phyloP scores from a whole-genome alignment of 2,888 invertebrate species.

The Mimas tiliae region DNA sequence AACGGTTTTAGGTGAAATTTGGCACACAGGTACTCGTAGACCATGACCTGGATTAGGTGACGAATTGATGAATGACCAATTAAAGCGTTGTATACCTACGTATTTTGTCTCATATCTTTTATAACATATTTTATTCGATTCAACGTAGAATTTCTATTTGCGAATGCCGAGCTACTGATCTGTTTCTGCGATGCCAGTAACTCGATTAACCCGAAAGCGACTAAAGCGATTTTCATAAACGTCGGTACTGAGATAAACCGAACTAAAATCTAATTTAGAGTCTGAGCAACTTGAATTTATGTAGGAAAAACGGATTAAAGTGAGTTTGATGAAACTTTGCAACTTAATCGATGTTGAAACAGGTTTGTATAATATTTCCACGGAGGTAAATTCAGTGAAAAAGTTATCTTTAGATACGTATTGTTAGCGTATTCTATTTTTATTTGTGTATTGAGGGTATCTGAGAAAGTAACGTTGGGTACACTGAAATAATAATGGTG shows the following conservation, averaged over 20 bases:
- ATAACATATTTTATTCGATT: background rate
- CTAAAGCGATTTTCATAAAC: constrained; percentile 18
- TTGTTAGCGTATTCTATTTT: background rate
- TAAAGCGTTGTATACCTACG: too few species aligned
- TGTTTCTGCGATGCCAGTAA: constrained; percentile 1
- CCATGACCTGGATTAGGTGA: too few species aligned
- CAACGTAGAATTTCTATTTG: background rate
- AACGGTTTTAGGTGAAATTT: too few species aligned
- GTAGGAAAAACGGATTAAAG: background rate
- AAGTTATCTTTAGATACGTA: background rate
- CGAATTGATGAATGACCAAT: too few species aligned
- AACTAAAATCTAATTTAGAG: constrained; percentile 16
- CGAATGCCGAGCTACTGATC: background rate
- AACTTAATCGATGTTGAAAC: background rate
- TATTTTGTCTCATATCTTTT: background rate
- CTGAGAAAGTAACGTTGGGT: too few species aligned
- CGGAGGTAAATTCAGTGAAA: background rate
- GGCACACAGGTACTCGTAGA: too few species aligned
- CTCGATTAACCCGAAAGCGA: constrained; percentile 15
- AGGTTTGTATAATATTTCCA: background rate
- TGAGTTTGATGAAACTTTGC: constrained; percentile 10
- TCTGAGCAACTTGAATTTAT: constrained; percentile 12
- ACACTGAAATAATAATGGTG: too few species aligned
- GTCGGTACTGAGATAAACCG: constrained; percentile 10
- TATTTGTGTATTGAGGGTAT: too few species aligned